Conservation (phyloP, 64 coral and sea anemone genomes). For the Anthopleura sola region DNA sequence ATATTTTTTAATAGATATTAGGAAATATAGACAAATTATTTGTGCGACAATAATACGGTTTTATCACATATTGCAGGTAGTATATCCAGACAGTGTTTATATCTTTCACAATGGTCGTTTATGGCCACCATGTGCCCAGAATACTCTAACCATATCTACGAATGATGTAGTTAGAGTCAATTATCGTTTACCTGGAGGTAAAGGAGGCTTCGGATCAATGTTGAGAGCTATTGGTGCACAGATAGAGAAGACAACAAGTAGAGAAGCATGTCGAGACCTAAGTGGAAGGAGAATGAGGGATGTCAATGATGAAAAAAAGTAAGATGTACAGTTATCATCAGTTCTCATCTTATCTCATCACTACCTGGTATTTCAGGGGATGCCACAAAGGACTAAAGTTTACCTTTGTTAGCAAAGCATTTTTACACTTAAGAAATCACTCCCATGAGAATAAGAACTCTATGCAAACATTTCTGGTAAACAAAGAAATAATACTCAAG, state of each 20-base stretch:
- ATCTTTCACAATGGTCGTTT: slow-evolving; percentile 3
- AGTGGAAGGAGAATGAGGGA: slow-evolving; percentile 98
- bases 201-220: slow-evolving; percentile 99
- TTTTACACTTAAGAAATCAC: too few relatives aligned
- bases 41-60: background rate
- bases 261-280: slow-evolving; percentile 93
- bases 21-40: too few relatives aligned
- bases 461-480: too few relatives aligned
- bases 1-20: too few relatives aligned
- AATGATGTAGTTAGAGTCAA: background rate
- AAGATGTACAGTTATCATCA: background rate
- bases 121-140: background rate
- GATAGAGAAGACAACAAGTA: slow-evolving; percentile 98
- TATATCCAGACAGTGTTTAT: background rate
- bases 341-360: background rate
- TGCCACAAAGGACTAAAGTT: too few relatives aligned
- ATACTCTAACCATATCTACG: background rate
- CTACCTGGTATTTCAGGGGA: too few relatives aligned
- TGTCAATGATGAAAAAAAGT: slow-evolving; percentile 99
- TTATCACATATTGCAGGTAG: background rate
- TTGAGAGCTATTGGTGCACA: slow-evolving; percentile 96
- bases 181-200: slow-evolving; percentile 61
- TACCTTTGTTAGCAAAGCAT: too few relatives aligned
- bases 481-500: too few relatives aligned
- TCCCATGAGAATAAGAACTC: too few relatives aligned